phyloP scores from a whole-genome alignment of 2,113 vertebrate species.

The Epinephelus lanceolatus region DNA sequence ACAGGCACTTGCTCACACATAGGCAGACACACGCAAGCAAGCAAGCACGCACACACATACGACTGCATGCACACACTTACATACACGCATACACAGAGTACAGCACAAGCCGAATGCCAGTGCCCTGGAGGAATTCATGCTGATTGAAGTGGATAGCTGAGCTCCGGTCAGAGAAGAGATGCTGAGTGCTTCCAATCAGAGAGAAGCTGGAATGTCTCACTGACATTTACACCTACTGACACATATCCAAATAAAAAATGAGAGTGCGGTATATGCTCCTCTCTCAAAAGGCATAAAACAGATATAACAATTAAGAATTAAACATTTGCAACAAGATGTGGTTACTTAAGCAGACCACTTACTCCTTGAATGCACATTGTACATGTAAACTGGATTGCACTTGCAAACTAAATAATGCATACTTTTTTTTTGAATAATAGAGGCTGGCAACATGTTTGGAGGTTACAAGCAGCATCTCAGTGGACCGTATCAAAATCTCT shows the following conservation, averaged over 20 bases:
- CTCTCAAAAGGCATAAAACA: slow-evolving; percentile 24
- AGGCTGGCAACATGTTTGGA: slow-evolving; percentile 23
- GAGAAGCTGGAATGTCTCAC: slow-evolving; percentile 48
- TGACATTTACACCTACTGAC: slow-evolving; percentile 70
- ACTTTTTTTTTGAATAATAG: slow-evolving; percentile 31
- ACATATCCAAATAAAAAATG: slow-evolving; percentile 51
- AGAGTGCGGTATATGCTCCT: slow-evolving; percentile 20
- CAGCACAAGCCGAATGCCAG: slow-evolving; percentile 46
- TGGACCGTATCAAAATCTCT: slow-evolving; percentile 22
- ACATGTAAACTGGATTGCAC: slow-evolving; percentile 5
- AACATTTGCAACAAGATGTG: slow-evolving; percentile 13
- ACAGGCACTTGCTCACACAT: not conserved
- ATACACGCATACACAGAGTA: slow-evolving; percentile 19
- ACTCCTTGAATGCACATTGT: not conserved
- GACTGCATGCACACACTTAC: not conserved
- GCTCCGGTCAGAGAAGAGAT: slow-evolving; percentile 54
- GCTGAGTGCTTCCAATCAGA: slow-evolving; percentile 66
- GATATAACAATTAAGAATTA: slow-evolving; percentile 24
- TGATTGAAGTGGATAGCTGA: slow-evolving; percentile 56
- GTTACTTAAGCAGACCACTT: slow-evolving; percentile 14
- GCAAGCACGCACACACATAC: not conserved
- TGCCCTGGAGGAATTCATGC: slow-evolving; percentile 55
- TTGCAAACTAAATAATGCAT: slow-evolving; percentile 43
- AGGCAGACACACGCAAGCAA: not conserved
- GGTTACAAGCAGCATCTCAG: slow-evolving; percentile 30